Evolutionary conservation across 2,888 invertebrate genomes (phyloP), one percentile per base, ranked within the genome.

Genomic region (Tuta absoluta): DNA sequence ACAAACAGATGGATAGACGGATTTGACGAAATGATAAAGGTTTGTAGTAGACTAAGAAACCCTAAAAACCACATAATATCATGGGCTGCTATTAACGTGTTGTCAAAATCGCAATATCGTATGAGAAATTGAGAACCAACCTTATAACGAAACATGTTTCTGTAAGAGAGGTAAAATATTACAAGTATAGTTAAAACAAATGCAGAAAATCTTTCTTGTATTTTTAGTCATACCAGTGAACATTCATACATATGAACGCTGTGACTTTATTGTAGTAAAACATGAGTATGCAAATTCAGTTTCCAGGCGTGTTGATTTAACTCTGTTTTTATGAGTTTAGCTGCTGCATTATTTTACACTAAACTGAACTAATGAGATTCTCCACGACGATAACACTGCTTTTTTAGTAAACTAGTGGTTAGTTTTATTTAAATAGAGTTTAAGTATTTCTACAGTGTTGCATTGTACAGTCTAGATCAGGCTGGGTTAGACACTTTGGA

Each of bases 301-400:
- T 72, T 71, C 69, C 70, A 65, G 68, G 49, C 53, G 67, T 68
- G 73, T 75, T 76, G 71, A 75, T 75, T 75, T 71, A 73, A 71
- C 65, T 67, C 67, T 53, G 68, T 72, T 74, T 75, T 75, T 71
- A 74, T 74, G 71, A 74, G 70, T 71, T 68, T 64, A 66, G 63
- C 68, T 69, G 65, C 70, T 74, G 71, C 68, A 73, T 76, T 75
- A 71, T 75, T 75, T 75, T 70, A 72, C 69, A 67, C 68, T 73
- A 68, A 71, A 70, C 65, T 71, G 68, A 68, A 64, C 71, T 75
- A 75, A 75, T 72, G 73, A 73, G 73, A 74, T 75, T 71, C 71
- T 70, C 51, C 60, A 67, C 66, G 67, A 62, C 49, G 48, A 66
- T 63, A 38, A 59, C 37, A 65, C 21, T 64, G 53, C 37, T 19